phyloP scores from a whole-genome alignment of 2,113 vertebrate genomes.

The Psilopogon haemacephalus region DNA sequence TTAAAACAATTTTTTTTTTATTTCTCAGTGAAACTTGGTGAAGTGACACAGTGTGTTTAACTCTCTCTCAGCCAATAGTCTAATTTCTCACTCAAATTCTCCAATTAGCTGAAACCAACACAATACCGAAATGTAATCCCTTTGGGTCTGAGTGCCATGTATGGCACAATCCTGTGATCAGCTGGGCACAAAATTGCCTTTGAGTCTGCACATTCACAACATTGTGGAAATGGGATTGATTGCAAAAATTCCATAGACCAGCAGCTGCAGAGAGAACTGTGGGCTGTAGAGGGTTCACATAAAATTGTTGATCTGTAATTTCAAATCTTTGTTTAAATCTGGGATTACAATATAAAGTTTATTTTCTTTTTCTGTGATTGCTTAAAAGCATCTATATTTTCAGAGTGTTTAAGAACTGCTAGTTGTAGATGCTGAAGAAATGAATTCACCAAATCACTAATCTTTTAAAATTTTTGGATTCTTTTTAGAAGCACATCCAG shows the following conservation, averaged over 20 bases:
- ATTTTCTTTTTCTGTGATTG: conserved; percentile 32
- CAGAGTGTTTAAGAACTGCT: conserved; percentile 21
- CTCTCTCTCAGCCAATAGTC: too few relatives aligned
- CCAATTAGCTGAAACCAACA: too few relatives aligned
- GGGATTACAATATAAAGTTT: background rate
- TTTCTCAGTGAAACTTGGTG: too few relatives aligned
- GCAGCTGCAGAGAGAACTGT: conserved; percentile 38
- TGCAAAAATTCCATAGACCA: conserved; percentile 5
- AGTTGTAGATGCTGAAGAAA: background rate
- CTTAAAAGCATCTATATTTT: background rate
- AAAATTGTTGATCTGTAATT: conserved; percentile 45
- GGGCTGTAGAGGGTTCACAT: background rate
- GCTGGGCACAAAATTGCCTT: background rate
- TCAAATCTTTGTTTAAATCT: conserved; percentile 51
- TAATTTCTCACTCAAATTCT: too few relatives aligned
- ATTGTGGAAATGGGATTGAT: conserved; percentile 18
- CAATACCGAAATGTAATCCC: background rate
- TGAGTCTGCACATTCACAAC: background rate
- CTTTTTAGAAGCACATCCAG: conserved; percentile 35
- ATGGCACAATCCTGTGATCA: background rate
- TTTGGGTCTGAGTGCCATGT: rapidly evolving
- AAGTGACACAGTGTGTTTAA: too few relatives aligned
- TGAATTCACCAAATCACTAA: conserved; percentile 11
- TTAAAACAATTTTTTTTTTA: too few relatives aligned
- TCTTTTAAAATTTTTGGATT: conserved; percentile 29